Evolutionary conservation across 92 coral and sea anemone species (phyloP).

Genomic region (Porites rus): DNA sequence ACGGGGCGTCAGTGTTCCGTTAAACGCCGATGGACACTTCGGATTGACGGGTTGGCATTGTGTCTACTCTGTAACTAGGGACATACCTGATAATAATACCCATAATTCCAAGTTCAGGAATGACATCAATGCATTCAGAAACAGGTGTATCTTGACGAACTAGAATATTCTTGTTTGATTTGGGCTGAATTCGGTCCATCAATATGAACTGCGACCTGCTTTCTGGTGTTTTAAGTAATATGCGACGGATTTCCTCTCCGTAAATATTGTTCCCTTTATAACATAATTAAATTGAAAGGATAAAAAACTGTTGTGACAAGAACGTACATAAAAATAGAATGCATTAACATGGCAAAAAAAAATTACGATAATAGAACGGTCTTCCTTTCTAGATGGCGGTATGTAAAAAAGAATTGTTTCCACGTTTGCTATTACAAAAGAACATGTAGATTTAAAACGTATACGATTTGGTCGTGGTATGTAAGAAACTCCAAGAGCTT

Average conservation of each 20-base stretch:
- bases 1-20: too few relatives aligned
- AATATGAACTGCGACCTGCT: constrained; percentile 86
- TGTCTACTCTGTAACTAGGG: neutral
- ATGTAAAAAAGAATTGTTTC: neutral
- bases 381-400: too few relatives aligned
- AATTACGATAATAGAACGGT: too few relatives aligned
- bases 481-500: neutral
- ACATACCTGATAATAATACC: constrained; percentile 89
- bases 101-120: constrained; percentile 91
- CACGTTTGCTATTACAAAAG: neutral
- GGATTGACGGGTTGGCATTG: neutral
- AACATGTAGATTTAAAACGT: neutral
- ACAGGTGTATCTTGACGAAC: constrained; percentile 78
- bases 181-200: constrained; percentile 91
- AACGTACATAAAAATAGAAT: too few relatives aligned
- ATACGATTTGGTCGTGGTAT: neutral
- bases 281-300: too few relatives aligned
- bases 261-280: constrained; percentile 83
- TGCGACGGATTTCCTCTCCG: constrained; percentile 88
- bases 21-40: too few relatives aligned
- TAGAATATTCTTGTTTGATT: constrained; percentile 77
- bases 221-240: constrained; percentile 60
- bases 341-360: too few relatives aligned
- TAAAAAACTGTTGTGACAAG: too few relatives aligned
- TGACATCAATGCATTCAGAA: constrained; percentile 59